Evolutionary conservation across 2,888 invertebrate genomes (phyloP), one percentile per base, ranked within the genome.

Genomic region (Nomada fabriciana): DNA sequence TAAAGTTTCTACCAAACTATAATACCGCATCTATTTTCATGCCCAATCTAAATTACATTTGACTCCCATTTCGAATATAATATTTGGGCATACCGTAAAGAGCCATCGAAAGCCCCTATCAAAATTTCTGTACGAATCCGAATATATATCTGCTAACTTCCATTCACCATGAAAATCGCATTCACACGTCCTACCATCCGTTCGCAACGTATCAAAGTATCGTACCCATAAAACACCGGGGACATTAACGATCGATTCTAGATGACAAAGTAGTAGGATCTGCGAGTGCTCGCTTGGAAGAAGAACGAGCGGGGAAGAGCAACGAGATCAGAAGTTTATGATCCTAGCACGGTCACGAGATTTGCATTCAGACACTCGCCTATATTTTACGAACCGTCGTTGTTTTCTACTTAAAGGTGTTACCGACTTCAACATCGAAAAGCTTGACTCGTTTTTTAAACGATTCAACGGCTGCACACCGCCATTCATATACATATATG

Each of bases 111-210:
- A 53, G 47, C 20, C 5, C 2, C n/a, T 7, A 20, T 9, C 20
- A 53, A 53, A 47, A 15, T 47, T 9, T 53, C 53, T 7, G 53
- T 7, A 47, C 47, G 47, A 15, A 47, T 47, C 3, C 47, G 13
- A 11, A 47, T 36, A 53, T 7, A 7, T n/a, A n/a, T 53, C 53
- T 2, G n/a, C n/a, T 53, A 53, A 53, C 3, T 10, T n/a, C 9
- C n/a, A 10, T n/a, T 10, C n/a, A 53, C n/a, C n/a, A 53, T 53
- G n/a, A 53, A n/a, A n/a, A 18, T n/a, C n/a, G n/a, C 18, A n/a
- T n/a, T 53, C 53, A 53, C 53, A 53, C 53, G n/a, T 53, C n/a
- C 53, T n/a, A 10, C 2, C n/a, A 53, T 53, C 53, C 53, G 53
- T 53, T 53, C 53, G 18, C n/a, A 18, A 7, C 53, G 53, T 53